Percentiles rank a stretch among this genome's conserved stretches.
Evolutionary conservation across 2,113 vertebrate genomes (phyloP).

Genomic region (Halichoerus grypus): DNA sequence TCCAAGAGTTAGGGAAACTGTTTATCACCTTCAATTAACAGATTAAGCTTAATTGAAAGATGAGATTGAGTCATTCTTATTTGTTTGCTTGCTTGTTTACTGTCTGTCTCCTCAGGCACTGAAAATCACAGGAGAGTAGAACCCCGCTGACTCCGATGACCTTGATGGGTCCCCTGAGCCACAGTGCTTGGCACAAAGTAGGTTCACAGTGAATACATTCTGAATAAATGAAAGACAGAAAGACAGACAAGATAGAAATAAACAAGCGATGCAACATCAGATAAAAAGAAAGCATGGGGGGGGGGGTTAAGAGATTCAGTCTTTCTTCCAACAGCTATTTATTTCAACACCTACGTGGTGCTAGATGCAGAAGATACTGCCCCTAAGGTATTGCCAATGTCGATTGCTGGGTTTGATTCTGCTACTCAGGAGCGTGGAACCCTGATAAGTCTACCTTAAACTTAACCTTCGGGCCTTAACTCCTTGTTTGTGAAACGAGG

Average conservation of each 20-base stretch:
- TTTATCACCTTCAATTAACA: background rate
- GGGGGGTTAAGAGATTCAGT: background rate
- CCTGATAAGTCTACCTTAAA: background rate
- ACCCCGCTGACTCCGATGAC: background rate
- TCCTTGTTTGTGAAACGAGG: background rate
- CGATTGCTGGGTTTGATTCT: background rate
- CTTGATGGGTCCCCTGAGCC: background rate
- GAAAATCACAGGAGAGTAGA: background rate
- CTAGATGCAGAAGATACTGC: background rate
- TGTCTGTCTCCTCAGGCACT: background rate
- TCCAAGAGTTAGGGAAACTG: background rate
- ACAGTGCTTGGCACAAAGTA: background rate
- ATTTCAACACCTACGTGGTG: background rate
- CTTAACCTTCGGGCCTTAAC: background rate
- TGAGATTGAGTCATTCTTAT: background rate
- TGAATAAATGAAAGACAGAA: background rate
- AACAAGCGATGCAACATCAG: background rate
- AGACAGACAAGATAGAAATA: background rate
- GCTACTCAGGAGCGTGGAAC: background rate
- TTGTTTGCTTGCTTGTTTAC: slow-evolving; percentile 23
- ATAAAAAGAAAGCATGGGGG: background rate
- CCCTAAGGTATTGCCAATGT: background rate
- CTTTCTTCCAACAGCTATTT: background rate
- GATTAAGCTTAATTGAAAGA: background rate
- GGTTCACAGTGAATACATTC: background rate